phyloP scores from a whole-genome alignment of 2,888 invertebrate species.

The Lasioglossum lativentre region DNA sequence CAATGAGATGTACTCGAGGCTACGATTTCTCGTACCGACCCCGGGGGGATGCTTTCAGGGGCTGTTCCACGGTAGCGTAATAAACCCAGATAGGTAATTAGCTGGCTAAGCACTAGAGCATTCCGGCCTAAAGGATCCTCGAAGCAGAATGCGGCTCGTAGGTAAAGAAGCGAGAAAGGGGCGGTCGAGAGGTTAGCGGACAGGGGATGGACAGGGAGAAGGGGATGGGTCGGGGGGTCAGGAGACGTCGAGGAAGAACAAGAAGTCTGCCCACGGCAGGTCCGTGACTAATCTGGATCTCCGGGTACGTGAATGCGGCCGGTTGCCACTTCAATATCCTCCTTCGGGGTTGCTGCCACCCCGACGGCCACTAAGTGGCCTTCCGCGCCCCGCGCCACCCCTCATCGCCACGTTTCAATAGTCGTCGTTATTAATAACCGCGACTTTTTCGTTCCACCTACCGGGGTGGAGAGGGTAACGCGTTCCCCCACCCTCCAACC shows the following conservation, averaged over 20 bases:
- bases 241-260: slow-evolving; percentile 14
- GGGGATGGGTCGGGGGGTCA: neutral
- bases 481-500: neutral
- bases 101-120: slow-evolving; percentile 69
- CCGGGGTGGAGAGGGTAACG: slow-evolving; percentile 11
- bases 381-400: neutral
- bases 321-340: slow-evolving; percentile 57
- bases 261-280: slow-evolving; percentile 47
- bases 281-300: slow-evolving; percentile 71
- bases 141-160: slow-evolving; percentile 52
- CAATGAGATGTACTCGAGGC: slow-evolving; percentile 32
- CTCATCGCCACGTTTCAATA: slow-evolving; percentile 30
- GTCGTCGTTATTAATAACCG: slow-evolving; percentile 54
- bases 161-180: slow-evolving; percentile 35
- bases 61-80: slow-evolving; percentile 19
- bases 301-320: slow-evolving; percentile 43
- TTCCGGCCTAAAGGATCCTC: slow-evolving; percentile 47
- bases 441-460: slow-evolving; percentile 17
- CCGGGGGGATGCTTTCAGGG: neutral
- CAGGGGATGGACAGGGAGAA: neutral
- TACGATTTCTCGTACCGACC: neutral
- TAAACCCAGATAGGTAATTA: slow-evolving; percentile 66
- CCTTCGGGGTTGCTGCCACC: slow-evolving; percentile 35
- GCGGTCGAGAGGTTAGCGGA: neutral
- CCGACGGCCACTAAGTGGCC: slow-evolving; percentile 11